Evolutionary conservation across 2,888 invertebrate species (phyloP).

Genomic region (Formica aserva): DNA sequence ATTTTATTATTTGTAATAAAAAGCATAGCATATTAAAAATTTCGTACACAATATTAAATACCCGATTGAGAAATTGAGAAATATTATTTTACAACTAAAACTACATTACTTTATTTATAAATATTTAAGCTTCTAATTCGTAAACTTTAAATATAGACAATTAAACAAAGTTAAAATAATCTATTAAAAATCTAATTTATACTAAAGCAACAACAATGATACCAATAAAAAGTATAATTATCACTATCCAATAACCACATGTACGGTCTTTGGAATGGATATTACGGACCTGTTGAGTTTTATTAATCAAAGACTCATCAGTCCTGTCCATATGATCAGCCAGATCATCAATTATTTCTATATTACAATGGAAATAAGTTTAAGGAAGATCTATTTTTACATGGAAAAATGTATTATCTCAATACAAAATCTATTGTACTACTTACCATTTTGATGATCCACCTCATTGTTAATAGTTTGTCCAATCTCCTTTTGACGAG

Average conservation of each 20-base stretch:
- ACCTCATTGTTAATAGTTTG: constrained; percentile 92
- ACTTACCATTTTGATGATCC: constrained; percentile 91
- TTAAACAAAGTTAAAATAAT: constrained; percentile 6
- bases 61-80: neutral
- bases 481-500: constrained; percentile 92
- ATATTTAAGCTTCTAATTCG: neutral
- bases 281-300: constrained; percentile 89
- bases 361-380: constrained; percentile 74
- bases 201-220: constrained; percentile 88
- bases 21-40: neutral
- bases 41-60: constrained; percentile 4
- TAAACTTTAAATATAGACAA: neutral
- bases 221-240: constrained; percentile 89
- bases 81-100: neutral
- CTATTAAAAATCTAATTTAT: constrained; percentile 1
- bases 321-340: constrained; percentile 91
- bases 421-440: neutral
- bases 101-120: constrained; percentile 28
- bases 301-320: constrained; percentile 89
- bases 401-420: neutral
- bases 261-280: constrained; percentile 90
- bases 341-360: constrained; percentile 92
- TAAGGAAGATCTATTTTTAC: neutral
- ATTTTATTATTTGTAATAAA: constrained; percentile 14
- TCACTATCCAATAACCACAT: constrained; percentile 92